Base-by-base conservation (phyloP, 2,888 invertebrate species). In the Tridacna crocea region DNA sequence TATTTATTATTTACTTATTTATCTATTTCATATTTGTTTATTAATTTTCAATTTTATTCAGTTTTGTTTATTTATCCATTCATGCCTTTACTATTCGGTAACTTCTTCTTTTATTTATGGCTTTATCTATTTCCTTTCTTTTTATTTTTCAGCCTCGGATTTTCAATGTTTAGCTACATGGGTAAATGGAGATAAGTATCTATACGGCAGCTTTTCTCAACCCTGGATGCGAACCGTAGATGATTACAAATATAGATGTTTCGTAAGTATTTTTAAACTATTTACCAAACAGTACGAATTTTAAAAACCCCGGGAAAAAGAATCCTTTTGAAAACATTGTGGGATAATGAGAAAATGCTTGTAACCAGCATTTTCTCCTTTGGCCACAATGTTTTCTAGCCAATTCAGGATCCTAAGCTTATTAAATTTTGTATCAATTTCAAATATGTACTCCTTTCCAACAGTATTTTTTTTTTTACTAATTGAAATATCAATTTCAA, bases 161-260 rank as follows among this genome's bases (percentile, higher is more conserved):
- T 92, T 92, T 85, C 92, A 92, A 77, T 92, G 92, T 76, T 70
- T 92, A 72, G 92, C 92, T 10, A 91, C 90, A 1, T 92, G 92
- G 92, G 90, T 88, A 78, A 91, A 90, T 65, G 92, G 92, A 0
- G 92, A 92, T 55, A 91, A 90, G 17, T 93, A 91, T 80, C 82
- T 94, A 75, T 93, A 93, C 84, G 93, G 93, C 13, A 90, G 90
- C 75, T 93, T 94, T 74, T 89, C 90, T 0, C 90, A 91, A 11
- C 85, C 89, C 0, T 88, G 89, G 82, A 97, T 98, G 89, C 72
- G 72, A 2, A 97, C 97, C 93, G 97, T 97, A 95, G 98, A 98
- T 94, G 98, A 98, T 94, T 96, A 98, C 55, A 90, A 88, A 88
- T 99, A 98, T 95, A 96, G 98, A 89, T 99, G 99, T 95, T 98